Conservation (phyloP, 2,888 invertebrate species). For the Philereme transversata region DNA sequence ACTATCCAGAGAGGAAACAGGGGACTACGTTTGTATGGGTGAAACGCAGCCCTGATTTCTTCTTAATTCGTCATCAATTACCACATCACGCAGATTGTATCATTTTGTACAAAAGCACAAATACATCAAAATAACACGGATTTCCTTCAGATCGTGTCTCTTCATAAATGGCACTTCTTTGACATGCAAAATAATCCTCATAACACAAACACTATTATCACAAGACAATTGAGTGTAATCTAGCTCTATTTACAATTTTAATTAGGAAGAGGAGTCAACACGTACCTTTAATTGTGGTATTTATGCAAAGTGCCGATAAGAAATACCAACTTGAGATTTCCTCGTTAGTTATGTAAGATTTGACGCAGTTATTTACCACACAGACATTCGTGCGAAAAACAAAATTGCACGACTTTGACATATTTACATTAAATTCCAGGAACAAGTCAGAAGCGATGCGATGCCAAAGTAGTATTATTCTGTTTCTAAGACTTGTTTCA, state of each 20-base stretch:
- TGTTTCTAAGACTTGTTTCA: too few relatives aligned
- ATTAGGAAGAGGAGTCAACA: conserved; percentile 27
- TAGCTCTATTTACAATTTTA: conserved; percentile 25
- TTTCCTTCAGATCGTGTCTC: not conserved
- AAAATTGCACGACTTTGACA: not conserved
- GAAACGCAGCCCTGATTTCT: too few relatives aligned
- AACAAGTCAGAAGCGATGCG: too few relatives aligned
- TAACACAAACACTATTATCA: conserved; percentile 16
- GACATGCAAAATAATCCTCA: conserved; percentile 16
- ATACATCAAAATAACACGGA: not conserved
- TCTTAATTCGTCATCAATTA: not conserved
- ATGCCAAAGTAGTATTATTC: too few relatives aligned
- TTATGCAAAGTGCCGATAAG: conserved; percentile 28
- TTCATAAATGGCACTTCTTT: conserved; percentile 6
- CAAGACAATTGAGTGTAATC: conserved; percentile 18
- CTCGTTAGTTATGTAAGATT: conserved; percentile 11
- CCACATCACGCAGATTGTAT: not conserved
- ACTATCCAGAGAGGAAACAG: too few relatives aligned
- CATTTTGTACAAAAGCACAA: conserved; percentile 1
- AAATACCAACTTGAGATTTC: conserved; percentile 18
- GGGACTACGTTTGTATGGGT: too few relatives aligned
- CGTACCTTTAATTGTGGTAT: conserved; percentile 25
- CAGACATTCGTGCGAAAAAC: not conserved
- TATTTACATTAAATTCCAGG: too few relatives aligned
- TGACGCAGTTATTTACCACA: conserved; percentile 4